Evolutionary conservation across 2,888 invertebrate species (phyloP), one percentile per base, ranked within the genome.

Genomic region (Sceliomorpha sp.): DNA sequence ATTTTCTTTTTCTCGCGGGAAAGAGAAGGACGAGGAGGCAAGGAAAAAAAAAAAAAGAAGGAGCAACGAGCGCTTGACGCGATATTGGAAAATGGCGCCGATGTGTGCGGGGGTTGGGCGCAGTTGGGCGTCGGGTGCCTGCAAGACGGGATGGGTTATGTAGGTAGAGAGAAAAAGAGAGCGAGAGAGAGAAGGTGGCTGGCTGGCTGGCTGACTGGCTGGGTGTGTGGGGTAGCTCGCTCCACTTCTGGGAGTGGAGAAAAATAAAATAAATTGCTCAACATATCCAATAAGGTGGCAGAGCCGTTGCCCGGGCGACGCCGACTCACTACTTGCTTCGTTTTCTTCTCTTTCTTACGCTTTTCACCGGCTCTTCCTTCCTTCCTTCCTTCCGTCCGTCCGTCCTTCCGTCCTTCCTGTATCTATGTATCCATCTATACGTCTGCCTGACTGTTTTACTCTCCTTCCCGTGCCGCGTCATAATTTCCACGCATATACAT

Each of bases 271-370:
- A 86, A 87, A 87, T 87, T 86, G 86, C 86, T 84, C 85, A 86
- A 87, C 86, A 86, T 87, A 86, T 87, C 86, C 86, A 87, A 87
- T 87, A 87, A 87, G 86, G 85, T 87, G 85, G 85, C 85, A 81
- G 86, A 86, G 82, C 84, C 85, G 86, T 87, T 86, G 86, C 86
- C 86, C 79, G 64, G 74, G 75, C 74, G 76, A 75, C 74, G 76
- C 70, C 75, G 72, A 72, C 69, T 74, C 74, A 67, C 60, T 29
- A 31, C 66, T 66, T 66, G 59, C 60, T 53, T 66, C 66, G 56
- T 60, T 66, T 62, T 72, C 66, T 69, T 58, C 63, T 56, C 60
- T 66, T 69, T 62, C 68, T 68, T 70, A 50, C 50, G 55, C 60
- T 71, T 68, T 72, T 60, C 60, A 51, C 47, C 37, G 47, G 24